Evolutionary conservation across 1,140 invertebrate genomes (phyloP).

Genomic region (Brachionus plicatilis): DNA sequence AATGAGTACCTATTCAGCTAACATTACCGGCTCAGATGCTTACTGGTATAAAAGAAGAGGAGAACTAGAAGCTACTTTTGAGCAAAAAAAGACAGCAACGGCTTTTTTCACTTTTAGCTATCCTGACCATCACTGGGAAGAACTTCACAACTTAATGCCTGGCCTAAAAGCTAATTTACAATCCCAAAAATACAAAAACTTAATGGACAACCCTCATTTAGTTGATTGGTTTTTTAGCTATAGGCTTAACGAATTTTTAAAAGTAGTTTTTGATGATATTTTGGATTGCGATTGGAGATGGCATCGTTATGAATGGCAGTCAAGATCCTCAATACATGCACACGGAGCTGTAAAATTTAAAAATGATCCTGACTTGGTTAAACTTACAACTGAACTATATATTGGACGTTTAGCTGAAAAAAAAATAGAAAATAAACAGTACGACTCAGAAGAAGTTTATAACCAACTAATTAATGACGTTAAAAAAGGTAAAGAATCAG

Average conservation of each 20-base stretch:
- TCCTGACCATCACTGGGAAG: background rate
- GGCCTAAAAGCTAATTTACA: background rate
- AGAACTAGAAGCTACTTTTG: background rate
- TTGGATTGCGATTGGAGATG: background rate
- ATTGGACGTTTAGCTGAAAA: background rate
- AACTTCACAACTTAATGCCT: slow-evolving; percentile 5
- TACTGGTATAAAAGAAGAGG: slow-evolving; percentile 1
- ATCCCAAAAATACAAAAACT: background rate
- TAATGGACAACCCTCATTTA: background rate
- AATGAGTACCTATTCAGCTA: background rate
- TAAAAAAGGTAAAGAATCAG: background rate
- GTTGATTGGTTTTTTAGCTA: background rate
- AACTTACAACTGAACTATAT: background rate
- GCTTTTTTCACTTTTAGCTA: slow-evolving; percentile 10
- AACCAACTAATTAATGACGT: background rate
- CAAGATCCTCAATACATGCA: background rate
- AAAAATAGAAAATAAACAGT: background rate
- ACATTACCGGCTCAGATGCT: background rate
- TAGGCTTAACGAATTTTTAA: background rate
- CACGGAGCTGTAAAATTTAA: background rate
- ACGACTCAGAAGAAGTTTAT: background rate
- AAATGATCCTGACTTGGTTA: background rate
- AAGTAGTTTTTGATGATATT: background rate
- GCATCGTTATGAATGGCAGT: background rate
- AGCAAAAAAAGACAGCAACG: background rate